A percentile compares a stretch with the other conserved stretches of the same genome.
Conservation (phyloP, 2,113 vertebrate species). For the Barnardius zonarius region DNA sequence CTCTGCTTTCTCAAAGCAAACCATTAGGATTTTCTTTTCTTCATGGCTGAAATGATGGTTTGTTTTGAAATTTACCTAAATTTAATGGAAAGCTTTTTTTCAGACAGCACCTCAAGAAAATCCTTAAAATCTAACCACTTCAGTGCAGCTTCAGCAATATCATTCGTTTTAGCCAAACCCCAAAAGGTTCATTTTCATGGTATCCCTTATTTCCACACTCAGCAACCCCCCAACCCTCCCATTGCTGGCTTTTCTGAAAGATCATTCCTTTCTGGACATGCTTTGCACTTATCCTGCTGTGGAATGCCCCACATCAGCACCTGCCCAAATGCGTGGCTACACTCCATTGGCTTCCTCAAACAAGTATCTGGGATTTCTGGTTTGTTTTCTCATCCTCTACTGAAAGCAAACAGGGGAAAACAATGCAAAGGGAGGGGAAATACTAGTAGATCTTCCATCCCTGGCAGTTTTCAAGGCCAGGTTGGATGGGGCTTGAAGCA, state of each 20-base stretch:
- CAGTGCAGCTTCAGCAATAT: not conserved
- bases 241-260: not conserved
- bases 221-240: not conserved
- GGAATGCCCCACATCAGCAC: not conserved
- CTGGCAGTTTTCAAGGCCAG: not conserved
- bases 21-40: not conserved
- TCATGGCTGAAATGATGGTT: not conserved
- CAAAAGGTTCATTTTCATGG: not conserved
- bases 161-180: not conserved
- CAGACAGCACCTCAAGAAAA: not conserved
- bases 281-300: not conserved
- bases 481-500: not conserved
- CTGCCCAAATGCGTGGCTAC: not conserved
- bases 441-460: not conserved
- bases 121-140: not conserved
- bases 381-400: not conserved
- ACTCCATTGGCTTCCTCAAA: not conserved
- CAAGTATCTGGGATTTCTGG: not conserved
- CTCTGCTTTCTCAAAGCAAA: conserved; percentile 1
- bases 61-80: conserved; percentile 19
- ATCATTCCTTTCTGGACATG: not conserved
- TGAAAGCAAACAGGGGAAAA: not conserved
- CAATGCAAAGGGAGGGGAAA: not conserved
- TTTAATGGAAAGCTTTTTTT: not conserved
- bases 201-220: not conserved